Conservation (phyloP, 2,797 vertebrate species). For the Arnoldichthys spilopterus region DNA sequence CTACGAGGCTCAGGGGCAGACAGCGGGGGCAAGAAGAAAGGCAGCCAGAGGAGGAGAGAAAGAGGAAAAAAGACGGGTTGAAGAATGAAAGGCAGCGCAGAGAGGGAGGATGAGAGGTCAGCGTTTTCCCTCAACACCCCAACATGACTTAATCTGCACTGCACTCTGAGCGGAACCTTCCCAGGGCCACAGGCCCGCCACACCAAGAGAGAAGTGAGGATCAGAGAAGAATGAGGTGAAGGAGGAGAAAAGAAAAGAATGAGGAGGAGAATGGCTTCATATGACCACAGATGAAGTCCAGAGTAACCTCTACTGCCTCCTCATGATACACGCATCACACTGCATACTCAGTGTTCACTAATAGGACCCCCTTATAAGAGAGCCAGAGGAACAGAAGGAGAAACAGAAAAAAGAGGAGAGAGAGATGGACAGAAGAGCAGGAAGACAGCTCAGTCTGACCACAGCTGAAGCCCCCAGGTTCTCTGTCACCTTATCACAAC, state of each 20-base stretch:
- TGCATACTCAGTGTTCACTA: background rate
- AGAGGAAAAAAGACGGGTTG: constrained; percentile 61
- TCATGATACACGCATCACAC: background rate
- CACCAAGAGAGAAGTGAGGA: constrained; percentile 33
- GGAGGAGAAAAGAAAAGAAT: constrained; percentile 24
- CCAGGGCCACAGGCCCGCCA: constrained; percentile 79
- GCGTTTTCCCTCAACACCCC: constrained; percentile 97
- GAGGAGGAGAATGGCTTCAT: background rate
- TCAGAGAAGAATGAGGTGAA: constrained; percentile 14
- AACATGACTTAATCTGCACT: constrained; percentile 95
- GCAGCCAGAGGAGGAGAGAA: constrained; percentile 77
- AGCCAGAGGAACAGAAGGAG: constrained; percentile 2
- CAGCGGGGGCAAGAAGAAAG: constrained; percentile 78
- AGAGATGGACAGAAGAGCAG: constrained; percentile 29
- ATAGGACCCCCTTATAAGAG: constrained; percentile 65
- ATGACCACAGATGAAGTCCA: background rate
- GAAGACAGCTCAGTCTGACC: too few species aligned
- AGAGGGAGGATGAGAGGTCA: constrained; percentile 97
- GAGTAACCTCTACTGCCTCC: background rate
- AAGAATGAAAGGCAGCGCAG: constrained; percentile 91
- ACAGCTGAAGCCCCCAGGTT: too few species aligned
- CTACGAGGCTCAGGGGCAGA: constrained; percentile 69
- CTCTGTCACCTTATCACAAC: too few species aligned
- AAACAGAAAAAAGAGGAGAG: too few species aligned
- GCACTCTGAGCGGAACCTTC: constrained; percentile 90